phyloP scores from a whole-genome alignment of 1,140 invertebrate species.

The Apolygus lucorum region DNA sequence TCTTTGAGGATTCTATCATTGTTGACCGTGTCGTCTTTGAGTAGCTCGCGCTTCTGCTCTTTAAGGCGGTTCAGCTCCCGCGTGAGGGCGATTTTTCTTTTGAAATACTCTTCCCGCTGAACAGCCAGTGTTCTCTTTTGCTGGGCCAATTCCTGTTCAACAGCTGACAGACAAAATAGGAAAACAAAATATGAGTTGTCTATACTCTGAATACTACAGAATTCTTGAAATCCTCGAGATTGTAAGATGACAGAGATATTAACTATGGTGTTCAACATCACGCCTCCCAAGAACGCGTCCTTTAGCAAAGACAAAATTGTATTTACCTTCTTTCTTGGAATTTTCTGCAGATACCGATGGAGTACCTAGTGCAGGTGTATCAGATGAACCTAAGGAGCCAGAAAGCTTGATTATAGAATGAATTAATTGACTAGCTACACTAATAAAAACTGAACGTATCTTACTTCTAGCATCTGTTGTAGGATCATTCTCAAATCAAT shows the following conservation, averaged over 20 bases:
- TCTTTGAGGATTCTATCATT: slow-evolving; percentile 63
- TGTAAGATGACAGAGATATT: background rate
- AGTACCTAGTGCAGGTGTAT: background rate
- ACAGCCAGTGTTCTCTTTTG: slow-evolving; percentile 66
- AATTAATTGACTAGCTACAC: background rate
- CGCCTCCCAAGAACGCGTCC: background rate
- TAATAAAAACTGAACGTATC: background rate
- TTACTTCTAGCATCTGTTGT: background rate
- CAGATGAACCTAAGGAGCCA: background rate
- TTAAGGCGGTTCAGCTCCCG: slow-evolving; percentile 65
- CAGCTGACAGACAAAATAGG: slow-evolving; percentile 43
- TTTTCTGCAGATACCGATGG: background rate
- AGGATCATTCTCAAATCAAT: background rate
- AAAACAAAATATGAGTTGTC: background rate
- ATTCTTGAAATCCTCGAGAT: background rate
- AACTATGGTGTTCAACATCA: background rate
- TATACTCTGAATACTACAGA: background rate
- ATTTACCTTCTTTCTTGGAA: slow-evolving; percentile 5
- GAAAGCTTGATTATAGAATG: background rate
- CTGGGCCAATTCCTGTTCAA: slow-evolving; percentile 68
- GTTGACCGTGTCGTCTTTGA: slow-evolving; percentile 51
- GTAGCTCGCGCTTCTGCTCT: slow-evolving; percentile 63
- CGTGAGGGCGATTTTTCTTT: slow-evolving; percentile 57
- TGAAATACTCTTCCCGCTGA: slow-evolving; percentile 67
- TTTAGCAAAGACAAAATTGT: background rate